Evolutionary conservation across 64 coral and sea anemone genomes (phyloP).

Genomic region (Trachythela sp.): DNA sequence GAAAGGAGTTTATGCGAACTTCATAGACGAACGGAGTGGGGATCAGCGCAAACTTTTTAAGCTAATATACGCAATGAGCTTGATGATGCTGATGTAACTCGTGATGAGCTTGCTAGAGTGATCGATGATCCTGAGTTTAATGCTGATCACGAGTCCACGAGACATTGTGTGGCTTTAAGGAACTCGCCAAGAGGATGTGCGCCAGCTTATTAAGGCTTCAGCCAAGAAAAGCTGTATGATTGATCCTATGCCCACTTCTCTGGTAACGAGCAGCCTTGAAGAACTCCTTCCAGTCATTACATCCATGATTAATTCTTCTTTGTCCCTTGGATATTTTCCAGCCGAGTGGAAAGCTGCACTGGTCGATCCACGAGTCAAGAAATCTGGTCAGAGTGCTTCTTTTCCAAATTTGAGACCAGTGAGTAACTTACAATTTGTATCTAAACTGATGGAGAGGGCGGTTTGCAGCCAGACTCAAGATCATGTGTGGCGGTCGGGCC

Average conservation of each 20-base stretch:
- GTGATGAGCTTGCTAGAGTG: constrained; percentile 10
- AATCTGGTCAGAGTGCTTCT: not conserved
- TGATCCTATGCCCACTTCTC: constrained; percentile 33
- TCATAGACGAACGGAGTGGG: not conserved
- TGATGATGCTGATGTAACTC: not conserved
- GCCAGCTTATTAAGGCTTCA: constrained; percentile 12
- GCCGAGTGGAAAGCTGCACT: constrained; percentile 35
- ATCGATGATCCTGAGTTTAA: not conserved
- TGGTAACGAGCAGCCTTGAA: constrained; percentile 34
- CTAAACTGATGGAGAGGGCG: constrained; percentile 38
- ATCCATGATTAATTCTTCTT: constrained; percentile 36
- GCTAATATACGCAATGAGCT: constrained; percentile 35
- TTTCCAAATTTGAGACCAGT: not conserved
- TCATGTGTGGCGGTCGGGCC: not conserved
- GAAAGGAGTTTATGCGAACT: constrained; percentile 21
- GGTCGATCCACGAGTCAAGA: constrained; percentile 27
- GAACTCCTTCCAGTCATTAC: constrained; percentile 41
- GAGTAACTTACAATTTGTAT: constrained; percentile 30
- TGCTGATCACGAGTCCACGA: constrained; percentile 7
- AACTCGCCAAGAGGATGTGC: constrained; percentile 44
- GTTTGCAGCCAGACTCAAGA: constrained; percentile 32
- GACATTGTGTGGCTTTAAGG: constrained; percentile 4
- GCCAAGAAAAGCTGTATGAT: constrained; percentile 26
- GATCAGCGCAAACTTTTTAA: constrained; percentile 40
- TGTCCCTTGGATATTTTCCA: constrained; percentile 5